These are phyloP conservation scores for human DNA, from an alignment of 2,113 vertebrate species.

Conservation along the genomic window DNA sequence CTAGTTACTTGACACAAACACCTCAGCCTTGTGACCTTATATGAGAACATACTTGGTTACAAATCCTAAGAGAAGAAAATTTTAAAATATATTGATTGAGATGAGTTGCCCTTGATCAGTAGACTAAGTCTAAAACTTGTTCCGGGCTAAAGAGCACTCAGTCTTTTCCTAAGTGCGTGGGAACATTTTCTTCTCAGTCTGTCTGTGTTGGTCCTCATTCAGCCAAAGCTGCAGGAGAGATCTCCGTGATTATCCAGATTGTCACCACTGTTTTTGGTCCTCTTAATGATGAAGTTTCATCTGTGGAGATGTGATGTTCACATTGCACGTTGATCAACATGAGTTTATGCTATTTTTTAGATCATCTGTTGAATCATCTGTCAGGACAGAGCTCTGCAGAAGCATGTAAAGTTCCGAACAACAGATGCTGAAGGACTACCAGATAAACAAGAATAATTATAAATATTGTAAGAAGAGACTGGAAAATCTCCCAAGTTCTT, in stretches of 20 bases:
- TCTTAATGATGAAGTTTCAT: background rate
- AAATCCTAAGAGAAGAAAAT: background rate
- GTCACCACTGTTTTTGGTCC: background rate
- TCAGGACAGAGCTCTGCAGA: background rate
- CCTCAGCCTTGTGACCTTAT: background rate
- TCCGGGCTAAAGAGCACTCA: background rate
- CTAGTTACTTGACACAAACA: background rate
- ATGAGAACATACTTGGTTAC: background rate
- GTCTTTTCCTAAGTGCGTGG: background rate
- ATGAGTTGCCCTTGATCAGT: too few relatives aligned
- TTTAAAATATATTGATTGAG: background rate
- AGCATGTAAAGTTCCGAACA: background rate
- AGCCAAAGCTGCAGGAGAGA: background rate
- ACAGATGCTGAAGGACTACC: background rate
- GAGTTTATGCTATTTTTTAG: too few relatives aligned
- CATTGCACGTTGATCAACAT: fast-evolving
- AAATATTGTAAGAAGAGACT: background rate
- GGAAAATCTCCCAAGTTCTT: too few relatives aligned
- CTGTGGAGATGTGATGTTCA: background rate
- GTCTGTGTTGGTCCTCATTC: too few relatives aligned
- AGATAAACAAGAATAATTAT: background rate
- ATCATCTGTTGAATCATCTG: background rate
- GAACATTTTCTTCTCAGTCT: too few relatives aligned
- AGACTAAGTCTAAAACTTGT: too few relatives aligned
- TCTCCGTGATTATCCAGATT: fast-evolving